Evolutionary conservation across 2,113 vertebrate species (phyloP).

Genomic region (Tenrec ecaudatus): DNA sequence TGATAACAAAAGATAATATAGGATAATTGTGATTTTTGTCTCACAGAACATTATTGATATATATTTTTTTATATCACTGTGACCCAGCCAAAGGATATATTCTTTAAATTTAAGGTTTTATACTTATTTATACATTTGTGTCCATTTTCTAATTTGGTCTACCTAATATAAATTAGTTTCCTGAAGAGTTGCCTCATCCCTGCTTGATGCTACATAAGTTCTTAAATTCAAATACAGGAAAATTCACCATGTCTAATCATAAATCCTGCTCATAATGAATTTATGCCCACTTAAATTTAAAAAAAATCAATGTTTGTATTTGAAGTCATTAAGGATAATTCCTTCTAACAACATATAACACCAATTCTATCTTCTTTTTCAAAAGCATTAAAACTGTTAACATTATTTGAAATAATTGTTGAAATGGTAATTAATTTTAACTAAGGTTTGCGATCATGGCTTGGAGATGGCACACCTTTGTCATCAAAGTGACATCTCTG

Average conservation of each 20-base stretch:
- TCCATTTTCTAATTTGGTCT: not conserved
- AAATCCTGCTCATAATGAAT: slow-evolving; percentile 23
- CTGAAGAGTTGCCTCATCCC: not conserved
- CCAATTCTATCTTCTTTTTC: not conserved
- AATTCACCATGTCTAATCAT: not conserved
- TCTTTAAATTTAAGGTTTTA: not conserved
- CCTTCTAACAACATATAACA: not conserved
- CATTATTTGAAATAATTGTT: slow-evolving; percentile 38
- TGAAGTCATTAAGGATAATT: slow-evolving; percentile 42
- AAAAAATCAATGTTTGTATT: not conserved
- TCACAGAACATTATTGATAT: slow-evolving; percentile 5
- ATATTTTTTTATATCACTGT: slow-evolving; percentile 31
- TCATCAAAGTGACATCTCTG: too few species aligned
- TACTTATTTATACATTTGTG: slow-evolving; percentile 1
- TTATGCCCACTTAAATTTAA: slow-evolving; percentile 29
- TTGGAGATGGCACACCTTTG: too few species aligned
- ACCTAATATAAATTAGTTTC: not conserved
- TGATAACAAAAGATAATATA: slow-evolving; percentile 28
- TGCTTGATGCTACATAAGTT: not conserved
- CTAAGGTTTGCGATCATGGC: not conserved
- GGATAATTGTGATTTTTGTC: not conserved
- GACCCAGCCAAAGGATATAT: not conserved
- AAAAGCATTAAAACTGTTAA: slow-evolving; percentile 38
- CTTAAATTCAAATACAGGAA: slow-evolving; percentile 17
- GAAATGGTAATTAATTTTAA: slow-evolving; percentile 27